Conservation (phyloP, 2,113 vertebrate genomes). For the Nerophis lumbriciformis region DNA sequence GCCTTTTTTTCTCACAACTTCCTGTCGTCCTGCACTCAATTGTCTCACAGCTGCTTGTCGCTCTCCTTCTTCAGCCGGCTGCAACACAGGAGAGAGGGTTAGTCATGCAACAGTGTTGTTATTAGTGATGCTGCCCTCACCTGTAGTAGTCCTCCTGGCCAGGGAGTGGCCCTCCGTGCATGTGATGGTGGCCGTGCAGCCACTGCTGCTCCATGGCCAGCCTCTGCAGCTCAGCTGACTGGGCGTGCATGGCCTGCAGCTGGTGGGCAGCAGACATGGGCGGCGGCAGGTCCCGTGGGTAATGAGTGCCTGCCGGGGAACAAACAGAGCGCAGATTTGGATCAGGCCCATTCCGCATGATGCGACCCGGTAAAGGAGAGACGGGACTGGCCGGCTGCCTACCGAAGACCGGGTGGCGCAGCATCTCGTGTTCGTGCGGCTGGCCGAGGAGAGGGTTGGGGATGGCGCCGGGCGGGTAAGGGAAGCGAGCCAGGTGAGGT, state of each 20-base stretch:
- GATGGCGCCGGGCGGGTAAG: slow-evolving; percentile 91
- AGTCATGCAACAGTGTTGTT: neutral
- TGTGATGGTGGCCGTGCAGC: slow-evolving; percentile 94
- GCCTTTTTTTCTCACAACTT: slow-evolving; percentile 64
- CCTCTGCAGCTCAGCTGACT: slow-evolving; percentile 94
- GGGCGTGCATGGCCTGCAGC: slow-evolving; percentile 97
- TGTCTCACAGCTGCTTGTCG: slow-evolving; percentile 92
- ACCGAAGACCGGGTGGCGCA: slow-evolving; percentile 96
- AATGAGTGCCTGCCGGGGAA: slow-evolving; percentile 79
- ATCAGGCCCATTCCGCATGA: slow-evolving; percentile 1
- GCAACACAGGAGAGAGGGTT: slow-evolving; percentile 48
- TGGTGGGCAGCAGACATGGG: slow-evolving; percentile 97
- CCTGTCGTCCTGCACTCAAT: slow-evolving; percentile 69
- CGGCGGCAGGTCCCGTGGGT: slow-evolving; percentile 88
- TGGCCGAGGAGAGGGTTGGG: slow-evolving; percentile 91
- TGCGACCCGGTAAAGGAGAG: neutral
- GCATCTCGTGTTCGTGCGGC: slow-evolving; percentile 97
- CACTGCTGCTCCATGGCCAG: slow-evolving; percentile 98
- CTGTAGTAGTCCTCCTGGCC: slow-evolving; percentile 99
- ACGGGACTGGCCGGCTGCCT: slow-evolving; percentile 30
- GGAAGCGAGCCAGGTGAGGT: slow-evolving; percentile 92
- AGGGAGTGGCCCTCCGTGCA: slow-evolving; percentile 91
- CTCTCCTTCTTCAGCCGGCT: slow-evolving; percentile 99
- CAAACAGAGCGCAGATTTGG: neutral
- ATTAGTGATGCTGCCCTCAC: slow-evolving; percentile 55